Evolutionary conservation across 2,797 vertebrate genomes (phyloP), one percentile per base, ranked within the genome.

Genomic region (Fistularia commersonii): DNA sequence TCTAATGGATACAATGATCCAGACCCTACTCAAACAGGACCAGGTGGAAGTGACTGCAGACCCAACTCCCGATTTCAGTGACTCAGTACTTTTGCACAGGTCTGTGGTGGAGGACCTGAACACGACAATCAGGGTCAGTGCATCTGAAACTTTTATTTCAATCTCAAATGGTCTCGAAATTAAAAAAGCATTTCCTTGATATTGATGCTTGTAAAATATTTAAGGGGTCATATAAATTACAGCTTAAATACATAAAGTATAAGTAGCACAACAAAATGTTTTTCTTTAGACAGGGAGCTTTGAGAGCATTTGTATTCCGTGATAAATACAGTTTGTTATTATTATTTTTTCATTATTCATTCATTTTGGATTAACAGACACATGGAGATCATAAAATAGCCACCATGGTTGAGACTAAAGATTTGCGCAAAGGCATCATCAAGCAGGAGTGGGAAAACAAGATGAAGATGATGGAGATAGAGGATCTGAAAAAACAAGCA

Each of bases 401-500:
- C 57, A 89, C 69, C 52, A 97, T 98, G 94, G 78, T 90, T 57
- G 79, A 93, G 76, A 86, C 81, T 70, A 96, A 96, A 86, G 91
- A 95, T 0, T 86, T 93, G 52, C 89, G 86, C 41, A 96, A 93
- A 82, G 84, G 83, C 42, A 95, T 94, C 76, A 89, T 92, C 78
- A 91, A 88, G 58, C 87, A 93, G 76, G 92, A 97, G 78, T 97
- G 96, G 95, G 93, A 97, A 63, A 87, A 95, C 76, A 92, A 82
- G 76, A 93, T 90, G 76, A 89, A 92, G 90, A 77, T 51, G 72
- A 95, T 94, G 92, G 85, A 93, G 71, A 92, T 93, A 64, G 91
- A 95, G 52, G 92, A 98, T 78, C 79, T 96, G 39, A 77, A 89
- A 34, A 88, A 90, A 75, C 94, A 91, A 65, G 88, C 88, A 50